Conservation (phyloP, 2,797 vertebrate genomes). For the Trachops cirrhosus region DNA sequence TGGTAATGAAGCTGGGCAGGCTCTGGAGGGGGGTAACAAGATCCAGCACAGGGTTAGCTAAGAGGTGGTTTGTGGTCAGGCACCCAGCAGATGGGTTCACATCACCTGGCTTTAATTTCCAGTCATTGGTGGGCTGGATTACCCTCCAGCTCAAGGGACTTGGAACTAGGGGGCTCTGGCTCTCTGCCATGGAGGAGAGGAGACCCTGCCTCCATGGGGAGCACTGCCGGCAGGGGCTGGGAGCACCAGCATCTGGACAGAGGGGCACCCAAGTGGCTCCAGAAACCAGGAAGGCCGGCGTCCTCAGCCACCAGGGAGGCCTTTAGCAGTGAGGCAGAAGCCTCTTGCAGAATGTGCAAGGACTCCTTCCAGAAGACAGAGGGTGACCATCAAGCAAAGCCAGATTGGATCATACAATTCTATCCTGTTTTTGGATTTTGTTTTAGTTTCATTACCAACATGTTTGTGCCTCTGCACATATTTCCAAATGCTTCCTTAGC, state of each 20-base stretch:
- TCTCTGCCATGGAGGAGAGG: neutral
- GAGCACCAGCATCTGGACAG: neutral
- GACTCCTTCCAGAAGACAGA: neutral
- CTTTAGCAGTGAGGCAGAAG: neutral
- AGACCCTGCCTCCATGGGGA: neutral
- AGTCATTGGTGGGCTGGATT: constrained; percentile 81
- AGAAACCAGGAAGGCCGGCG: neutral
- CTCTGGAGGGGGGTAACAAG: constrained; percentile 64
- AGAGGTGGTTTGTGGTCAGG: constrained; percentile 84
- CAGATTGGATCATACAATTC: neutral
- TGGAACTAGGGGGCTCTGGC: constrained; percentile 67
- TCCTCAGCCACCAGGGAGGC: no score
- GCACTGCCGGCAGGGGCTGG: neutral
- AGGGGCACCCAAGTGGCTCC: neutral
- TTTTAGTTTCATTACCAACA: neutral
- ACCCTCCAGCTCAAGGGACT: constrained; percentile 75
- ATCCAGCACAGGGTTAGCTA: constrained; percentile 73
- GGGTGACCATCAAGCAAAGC: neutral
- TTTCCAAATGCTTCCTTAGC: neutral
- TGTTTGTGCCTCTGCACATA: neutral
- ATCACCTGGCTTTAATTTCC: constrained; percentile 85
- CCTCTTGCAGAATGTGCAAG: neutral
- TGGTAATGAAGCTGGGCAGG: constrained; percentile 67
- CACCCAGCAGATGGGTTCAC: constrained; percentile 80
- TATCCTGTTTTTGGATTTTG: neutral